These are phyloP conservation scores for Selenia dentaria DNA, from an alignment of 2,888 invertebrate species.

Conservation along the genomic window DNA sequence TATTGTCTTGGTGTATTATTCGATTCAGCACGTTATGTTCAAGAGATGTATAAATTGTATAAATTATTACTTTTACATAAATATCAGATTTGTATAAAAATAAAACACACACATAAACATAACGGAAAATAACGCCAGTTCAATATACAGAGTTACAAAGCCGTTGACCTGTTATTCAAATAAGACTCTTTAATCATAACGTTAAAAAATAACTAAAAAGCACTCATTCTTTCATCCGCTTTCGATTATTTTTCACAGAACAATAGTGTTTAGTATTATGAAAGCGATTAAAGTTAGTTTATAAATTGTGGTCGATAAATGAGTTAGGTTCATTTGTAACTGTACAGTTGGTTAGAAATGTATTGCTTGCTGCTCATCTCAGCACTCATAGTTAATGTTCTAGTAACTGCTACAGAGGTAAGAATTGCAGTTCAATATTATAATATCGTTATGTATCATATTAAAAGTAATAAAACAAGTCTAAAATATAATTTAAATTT, in stretches of 20 bases:
- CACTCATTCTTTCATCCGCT: slow-evolving; percentile 1
- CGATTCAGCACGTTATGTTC: too few relatives aligned
- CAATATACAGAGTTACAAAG: neutral
- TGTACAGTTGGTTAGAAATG: slow-evolving; percentile 9
- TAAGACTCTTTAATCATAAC: neutral
- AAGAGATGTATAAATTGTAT: too few relatives aligned
- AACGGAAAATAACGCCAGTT: too few relatives aligned
- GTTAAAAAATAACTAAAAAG: slow-evolving; percentile 4
- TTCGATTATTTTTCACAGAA: slow-evolving; percentile 11
- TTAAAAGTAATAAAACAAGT: too few relatives aligned
- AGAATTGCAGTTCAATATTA: too few relatives aligned
- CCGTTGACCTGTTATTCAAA: neutral
- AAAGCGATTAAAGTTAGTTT: slow-evolving; percentile 8
- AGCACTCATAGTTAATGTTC: slow-evolving; percentile 4
- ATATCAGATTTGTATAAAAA: too few relatives aligned
- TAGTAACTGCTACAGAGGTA: slow-evolving; percentile 12
- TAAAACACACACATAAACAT: too few relatives aligned
- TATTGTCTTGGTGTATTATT: too few relatives aligned
- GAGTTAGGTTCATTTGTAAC: neutral
- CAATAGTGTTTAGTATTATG: slow-evolving; percentile 18
- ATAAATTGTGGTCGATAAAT: slow-evolving; percentile 12
- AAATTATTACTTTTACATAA: too few relatives aligned
- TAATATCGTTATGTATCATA: too few relatives aligned
- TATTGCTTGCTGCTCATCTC: slow-evolving; percentile 3
- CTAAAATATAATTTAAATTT: too few relatives aligned